Evolutionary conservation across 2,113 vertebrate species (phyloP).

Genomic region (Gallinago undulata): DNA sequence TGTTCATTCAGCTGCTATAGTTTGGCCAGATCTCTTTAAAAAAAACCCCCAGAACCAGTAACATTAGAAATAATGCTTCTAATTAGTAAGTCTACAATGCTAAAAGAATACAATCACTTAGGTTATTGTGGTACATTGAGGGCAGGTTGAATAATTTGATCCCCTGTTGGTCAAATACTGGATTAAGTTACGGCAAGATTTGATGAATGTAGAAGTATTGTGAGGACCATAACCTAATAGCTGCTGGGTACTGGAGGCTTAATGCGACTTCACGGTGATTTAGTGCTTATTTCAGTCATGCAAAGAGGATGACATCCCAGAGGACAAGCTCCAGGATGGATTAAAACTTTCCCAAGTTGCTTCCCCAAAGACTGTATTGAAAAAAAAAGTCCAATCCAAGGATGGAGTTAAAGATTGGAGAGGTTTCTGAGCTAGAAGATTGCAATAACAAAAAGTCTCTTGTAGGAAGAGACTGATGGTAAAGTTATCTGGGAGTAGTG

Average conservation of each 20-base stretch:
- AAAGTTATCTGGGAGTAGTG: background rate
- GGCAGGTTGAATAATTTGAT: background rate
- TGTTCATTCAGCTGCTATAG: constrained; percentile 44
- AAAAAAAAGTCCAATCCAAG: background rate
- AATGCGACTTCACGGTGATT: background rate
- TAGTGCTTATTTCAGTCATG: background rate
- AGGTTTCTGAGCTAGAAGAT: background rate
- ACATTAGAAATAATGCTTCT: background rate
- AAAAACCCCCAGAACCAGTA: background rate
- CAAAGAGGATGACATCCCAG: background rate
- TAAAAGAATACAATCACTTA: background rate
- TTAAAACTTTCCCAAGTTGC: background rate
- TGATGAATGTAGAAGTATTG: background rate
- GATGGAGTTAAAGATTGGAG: background rate
- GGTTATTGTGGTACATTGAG: background rate
- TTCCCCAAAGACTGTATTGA: background rate
- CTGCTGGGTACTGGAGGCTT: background rate
- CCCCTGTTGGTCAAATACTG: background rate
- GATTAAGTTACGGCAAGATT: background rate
- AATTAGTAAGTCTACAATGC: background rate
- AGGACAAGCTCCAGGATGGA: background rate
- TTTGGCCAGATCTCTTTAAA: constrained; percentile 4
- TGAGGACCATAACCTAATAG: background rate
- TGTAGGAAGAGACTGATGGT: background rate
- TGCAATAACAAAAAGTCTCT: background rate